Conservation (phyloP, 2,888 invertebrate species). For the Cephalotes varians region DNA sequence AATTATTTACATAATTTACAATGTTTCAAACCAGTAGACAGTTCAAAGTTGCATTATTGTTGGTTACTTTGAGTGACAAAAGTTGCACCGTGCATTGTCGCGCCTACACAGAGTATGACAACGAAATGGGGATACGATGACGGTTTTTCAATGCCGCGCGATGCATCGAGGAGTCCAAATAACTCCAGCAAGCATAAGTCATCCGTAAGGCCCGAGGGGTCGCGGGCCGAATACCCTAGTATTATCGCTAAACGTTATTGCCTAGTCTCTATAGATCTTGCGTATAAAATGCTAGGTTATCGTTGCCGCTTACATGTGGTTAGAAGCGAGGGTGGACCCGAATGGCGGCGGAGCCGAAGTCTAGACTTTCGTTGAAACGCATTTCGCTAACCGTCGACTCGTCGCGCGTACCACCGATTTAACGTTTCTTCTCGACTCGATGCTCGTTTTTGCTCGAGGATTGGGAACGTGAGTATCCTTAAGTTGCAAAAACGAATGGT, state of each 20-base stretch:
- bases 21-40: neutral
- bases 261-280: conserved; percentile 85
- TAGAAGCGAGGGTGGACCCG: conserved; percentile 82
- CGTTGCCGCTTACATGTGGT: conserved; percentile 72
- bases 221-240: conserved; percentile 81
- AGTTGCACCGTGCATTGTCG: neutral
- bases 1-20: neutral
- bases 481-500: neutral
- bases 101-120: conserved; percentile 39
- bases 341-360: conserved; percentile 40
- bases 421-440: neutral
- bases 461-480: neutral
- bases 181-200: conserved; percentile 80
- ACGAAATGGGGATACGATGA: conserved; percentile 51
- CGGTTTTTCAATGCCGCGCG: conserved; percentile 58
- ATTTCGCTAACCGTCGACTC: conserved; percentile 47
- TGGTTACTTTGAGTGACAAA: neutral
- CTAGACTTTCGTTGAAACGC: conserved; percentile 71
- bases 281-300: conserved; percentile 85
- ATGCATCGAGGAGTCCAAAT: conserved; percentile 70
- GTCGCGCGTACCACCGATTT: neutral
- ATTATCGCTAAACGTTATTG: conserved; percentile 86
- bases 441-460: neutral
- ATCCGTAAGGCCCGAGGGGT: conserved; percentile 80
- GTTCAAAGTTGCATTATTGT: neutral